Evolutionary conservation across 2,888 invertebrate genomes (phyloP).

Genomic region (Tipula unca): DNA sequence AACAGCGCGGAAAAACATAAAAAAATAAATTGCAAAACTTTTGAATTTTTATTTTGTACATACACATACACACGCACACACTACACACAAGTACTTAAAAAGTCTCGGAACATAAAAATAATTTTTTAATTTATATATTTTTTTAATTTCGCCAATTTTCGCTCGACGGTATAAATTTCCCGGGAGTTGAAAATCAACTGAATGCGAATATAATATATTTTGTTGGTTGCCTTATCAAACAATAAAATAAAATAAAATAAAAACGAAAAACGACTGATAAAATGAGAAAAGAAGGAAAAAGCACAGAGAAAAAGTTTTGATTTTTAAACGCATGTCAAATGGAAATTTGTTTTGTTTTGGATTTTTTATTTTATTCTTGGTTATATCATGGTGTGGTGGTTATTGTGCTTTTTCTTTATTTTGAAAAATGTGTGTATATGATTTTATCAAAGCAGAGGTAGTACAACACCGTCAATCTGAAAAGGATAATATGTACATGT

Average conservation of each 20-base stretch:
- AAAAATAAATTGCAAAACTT: not conserved
- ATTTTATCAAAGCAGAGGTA: not conserved
- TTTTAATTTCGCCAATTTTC: not conserved
- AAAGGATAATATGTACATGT: not conserved
- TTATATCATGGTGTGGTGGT: not conserved
- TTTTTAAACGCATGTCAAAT: not conserved
- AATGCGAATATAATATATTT: not conserved
- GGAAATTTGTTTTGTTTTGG: slow-evolving; percentile 8
- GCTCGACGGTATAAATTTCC: not conserved
- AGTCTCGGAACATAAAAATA: not conserved
- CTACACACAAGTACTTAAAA: not conserved
- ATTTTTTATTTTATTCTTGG: not conserved
- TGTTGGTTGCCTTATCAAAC: not conserved
- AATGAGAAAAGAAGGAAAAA: not conserved
- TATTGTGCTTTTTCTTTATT: not conserved
- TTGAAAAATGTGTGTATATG: not conserved
- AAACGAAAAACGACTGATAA: not conserved
- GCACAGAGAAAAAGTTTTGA: not conserved
- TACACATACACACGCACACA: not conserved
- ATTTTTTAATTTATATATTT: not conserved
- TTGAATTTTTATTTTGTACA: not conserved
- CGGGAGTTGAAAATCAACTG: slow-evolving; percentile 8
- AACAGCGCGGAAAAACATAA: not conserved
- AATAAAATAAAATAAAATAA: not conserved
- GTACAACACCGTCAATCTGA: not conserved